A percentile compares a stretch with the other conserved stretches of the same genome.
These are phyloP conservation scores for Trachelus stipa DNA, from an alignment of 2,888 invertebrate species.

Conservation along the genomic window DNA sequence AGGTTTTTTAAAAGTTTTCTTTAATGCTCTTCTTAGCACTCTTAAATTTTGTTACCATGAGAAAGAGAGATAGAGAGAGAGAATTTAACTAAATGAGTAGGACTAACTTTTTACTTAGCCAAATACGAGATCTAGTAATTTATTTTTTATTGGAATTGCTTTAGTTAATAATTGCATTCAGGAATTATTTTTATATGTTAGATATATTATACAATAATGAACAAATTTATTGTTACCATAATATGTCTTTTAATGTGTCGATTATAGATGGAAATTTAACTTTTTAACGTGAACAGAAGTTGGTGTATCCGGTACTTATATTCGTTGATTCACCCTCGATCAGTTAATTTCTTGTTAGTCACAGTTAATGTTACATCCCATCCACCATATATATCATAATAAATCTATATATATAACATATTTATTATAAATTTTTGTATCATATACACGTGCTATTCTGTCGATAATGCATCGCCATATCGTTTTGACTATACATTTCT, in stretches of 20 bases:
- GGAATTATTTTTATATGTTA: not conserved
- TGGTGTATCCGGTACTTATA: not conserved
- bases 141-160: not conserved
- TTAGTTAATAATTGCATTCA: not conserved
- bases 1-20: conserved; percentile 30
- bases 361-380: conserved; percentile 30
- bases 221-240: not conserved
- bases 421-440: not conserved
- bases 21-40: conserved; percentile 2
- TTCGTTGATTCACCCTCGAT: not conserved
- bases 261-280: not conserved
- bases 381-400: conserved; percentile 31
- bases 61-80: not conserved
- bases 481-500: not conserved
- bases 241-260: not conserved
- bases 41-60: not conserved
- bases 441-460: not conserved
- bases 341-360: not conserved
- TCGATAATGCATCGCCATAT: not conserved
- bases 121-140: not conserved
- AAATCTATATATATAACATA: not conserved
- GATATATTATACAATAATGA: not conserved
- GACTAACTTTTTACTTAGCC: not conserved
- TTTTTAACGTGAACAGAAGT: not conserved
- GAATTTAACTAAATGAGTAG: not conserved